Base-by-base conservation (phyloP, 2,797 vertebrate genomes). In the Urosaurus nigricauda region DNA sequence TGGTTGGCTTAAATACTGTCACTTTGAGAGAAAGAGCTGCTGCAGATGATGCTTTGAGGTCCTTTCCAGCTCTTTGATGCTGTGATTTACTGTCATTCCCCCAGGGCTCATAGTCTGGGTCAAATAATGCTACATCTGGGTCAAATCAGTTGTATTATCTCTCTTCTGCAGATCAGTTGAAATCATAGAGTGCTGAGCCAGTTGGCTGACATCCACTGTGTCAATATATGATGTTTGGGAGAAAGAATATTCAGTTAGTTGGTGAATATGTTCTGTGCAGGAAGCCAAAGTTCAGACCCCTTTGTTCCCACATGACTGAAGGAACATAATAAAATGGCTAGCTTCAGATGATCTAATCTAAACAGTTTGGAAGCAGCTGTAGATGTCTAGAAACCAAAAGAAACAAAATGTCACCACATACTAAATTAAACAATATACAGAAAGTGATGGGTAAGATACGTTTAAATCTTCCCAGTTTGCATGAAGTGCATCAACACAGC, bases 61-160 rank as follows among this genome's bases (percentile, higher is more conserved):
- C 14, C 43, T 74, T 89, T 83, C 79, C 51, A 77, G 35, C 60
- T 83, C 79, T 86, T 89, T 83, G 84, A 89, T 86, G 43, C 51
- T 75, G 29, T 77, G 79, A 82, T 89, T 89, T 86, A 89, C 43
- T 53, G 47, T 35, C 51, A 70, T 68, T 68, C 43, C 79, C 79
- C 43, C 58, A 56, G 58, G 79, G 88, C 29, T 32, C 26, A 70
- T 40, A 86, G 79, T 89, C 84, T 89, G 84, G 71, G 84, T 86
- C 84, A 89, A 86, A 86, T 89, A 82, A 86, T 82, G 60, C 60
- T 86, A 89, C 88, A 89, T 89, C 88, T 89, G 88, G 84, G 79
- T 86, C 88, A 89, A 35, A 86, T 89, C 71, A 75, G 29, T 82
- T 75, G 79, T 37, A 86, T 89, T 85, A 85, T 77, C 58, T 89